Conservation (phyloP, 2,888 invertebrate species). For the Lepidochitona cinerea region DNA sequence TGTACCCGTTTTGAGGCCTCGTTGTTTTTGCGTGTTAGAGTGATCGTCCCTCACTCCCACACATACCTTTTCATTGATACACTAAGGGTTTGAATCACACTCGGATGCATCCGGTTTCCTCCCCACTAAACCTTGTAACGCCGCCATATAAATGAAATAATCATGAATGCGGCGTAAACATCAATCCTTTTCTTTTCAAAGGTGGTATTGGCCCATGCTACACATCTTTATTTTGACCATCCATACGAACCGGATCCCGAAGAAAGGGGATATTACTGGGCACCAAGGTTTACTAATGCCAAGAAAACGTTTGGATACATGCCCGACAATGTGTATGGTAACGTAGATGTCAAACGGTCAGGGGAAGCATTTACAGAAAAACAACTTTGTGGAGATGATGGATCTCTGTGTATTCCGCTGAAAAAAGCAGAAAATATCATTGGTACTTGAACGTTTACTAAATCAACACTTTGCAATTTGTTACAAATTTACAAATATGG, state of each 20-base stretch:
- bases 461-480: no score
- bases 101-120: no score
- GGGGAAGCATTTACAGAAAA: conserved; percentile 22
- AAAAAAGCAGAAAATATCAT: background rate
- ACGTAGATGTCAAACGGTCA: conserved; percentile 26
- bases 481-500: no score
- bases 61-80: no score
- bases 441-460: background rate
- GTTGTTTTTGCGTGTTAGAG: no score
- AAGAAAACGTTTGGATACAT: conserved; percentile 41
- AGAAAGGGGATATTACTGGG: conserved; percentile 57
- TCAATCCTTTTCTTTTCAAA: no score
- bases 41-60: no score
- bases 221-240: conserved; percentile 54
- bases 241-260: conserved; percentile 54
- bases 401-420: background rate
- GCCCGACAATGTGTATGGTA: conserved; percentile 41
- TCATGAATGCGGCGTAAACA: no score
- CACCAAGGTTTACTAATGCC: conserved; percentile 44
- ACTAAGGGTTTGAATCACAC: no score
- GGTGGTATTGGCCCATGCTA: conserved; percentile 48
- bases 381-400: background rate
- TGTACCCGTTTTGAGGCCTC: no score
- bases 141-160: no score
- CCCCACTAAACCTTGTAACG: no score